Percentiles rank a stretch among this genome's conserved stretches.
phyloP scores from a whole-genome alignment of 2,888 invertebrate species.

The Troides oblongomaculatus region DNA sequence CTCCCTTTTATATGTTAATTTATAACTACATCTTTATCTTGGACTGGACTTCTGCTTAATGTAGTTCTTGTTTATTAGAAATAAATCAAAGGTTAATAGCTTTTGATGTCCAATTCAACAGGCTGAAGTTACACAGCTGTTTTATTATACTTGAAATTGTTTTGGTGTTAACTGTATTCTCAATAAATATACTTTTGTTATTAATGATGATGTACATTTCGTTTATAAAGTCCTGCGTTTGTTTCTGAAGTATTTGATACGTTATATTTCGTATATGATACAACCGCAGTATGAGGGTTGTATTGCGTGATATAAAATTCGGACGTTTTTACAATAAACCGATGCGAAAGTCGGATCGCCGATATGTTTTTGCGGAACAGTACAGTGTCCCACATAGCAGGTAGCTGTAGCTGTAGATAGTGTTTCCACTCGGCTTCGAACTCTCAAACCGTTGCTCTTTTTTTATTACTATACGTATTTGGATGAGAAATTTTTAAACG shows the following conservation, averaged over 20 bases:
- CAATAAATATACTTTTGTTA: no score
- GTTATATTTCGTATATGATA: neutral
- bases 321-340: slow-evolving; percentile 3
- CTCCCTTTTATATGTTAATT: no score
- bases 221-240: no score
- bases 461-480: neutral
- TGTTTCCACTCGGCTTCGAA: slow-evolving; percentile 7
- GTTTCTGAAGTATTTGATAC: neutral
- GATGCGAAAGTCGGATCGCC: slow-evolving; percentile 6
- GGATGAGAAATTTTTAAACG: neutral
- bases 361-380: slow-evolving; percentile 18
- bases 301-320: slow-evolving; percentile 1
- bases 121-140: no score
- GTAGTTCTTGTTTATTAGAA: no score
- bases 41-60: no score
- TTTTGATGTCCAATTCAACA: no score
- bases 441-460: neutral
- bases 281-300: neutral
- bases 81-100: no score
- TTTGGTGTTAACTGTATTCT: neutral
- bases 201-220: no score
- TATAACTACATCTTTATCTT: no score
- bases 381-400: slow-evolving; percentile 11
- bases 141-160: neutral
- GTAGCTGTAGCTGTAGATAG: slow-evolving; percentile 7